Percentiles rank a stretch among this genome's conserved stretches.
phyloP scores from a whole-genome alignment of 2,888 invertebrate species.

The Agriopis leucophaearia region DNA sequence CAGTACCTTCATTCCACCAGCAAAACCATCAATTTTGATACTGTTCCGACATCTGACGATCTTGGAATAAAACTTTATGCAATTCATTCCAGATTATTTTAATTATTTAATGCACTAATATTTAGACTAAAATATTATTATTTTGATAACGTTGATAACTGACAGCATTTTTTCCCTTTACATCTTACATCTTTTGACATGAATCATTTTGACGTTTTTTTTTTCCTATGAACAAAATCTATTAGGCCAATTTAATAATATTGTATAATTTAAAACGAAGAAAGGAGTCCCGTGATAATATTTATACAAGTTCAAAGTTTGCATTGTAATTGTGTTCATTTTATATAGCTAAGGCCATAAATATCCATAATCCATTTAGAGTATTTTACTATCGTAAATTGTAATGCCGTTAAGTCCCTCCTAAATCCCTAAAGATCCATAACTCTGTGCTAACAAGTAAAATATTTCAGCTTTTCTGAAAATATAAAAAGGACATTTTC shows the following conservation, averaged over 20 bases:
- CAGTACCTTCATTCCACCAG: background rate
- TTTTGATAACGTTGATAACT: background rate
- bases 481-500: background rate
- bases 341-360: background rate
- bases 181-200: background rate
- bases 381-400: conserved; percentile 6
- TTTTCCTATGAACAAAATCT: background rate
- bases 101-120: background rate
- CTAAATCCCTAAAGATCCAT: conserved; percentile 4
- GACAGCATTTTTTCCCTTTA: background rate
- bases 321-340: background rate
- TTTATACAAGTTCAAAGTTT: background rate
- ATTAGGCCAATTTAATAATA: background rate
- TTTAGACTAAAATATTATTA: no score
- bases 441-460: background rate
- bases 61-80: background rate
- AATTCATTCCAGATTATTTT: conserved; percentile 15
- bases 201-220: background rate
- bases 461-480: background rate
- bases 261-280: background rate
- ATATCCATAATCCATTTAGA: conserved; percentile 1
- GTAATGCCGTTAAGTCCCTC: background rate
- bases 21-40: background rate
- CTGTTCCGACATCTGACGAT: background rate
- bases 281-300: background rate